Conservation (phyloP, 1,140 invertebrate species). For the Habropoda laboriosa region DNA sequence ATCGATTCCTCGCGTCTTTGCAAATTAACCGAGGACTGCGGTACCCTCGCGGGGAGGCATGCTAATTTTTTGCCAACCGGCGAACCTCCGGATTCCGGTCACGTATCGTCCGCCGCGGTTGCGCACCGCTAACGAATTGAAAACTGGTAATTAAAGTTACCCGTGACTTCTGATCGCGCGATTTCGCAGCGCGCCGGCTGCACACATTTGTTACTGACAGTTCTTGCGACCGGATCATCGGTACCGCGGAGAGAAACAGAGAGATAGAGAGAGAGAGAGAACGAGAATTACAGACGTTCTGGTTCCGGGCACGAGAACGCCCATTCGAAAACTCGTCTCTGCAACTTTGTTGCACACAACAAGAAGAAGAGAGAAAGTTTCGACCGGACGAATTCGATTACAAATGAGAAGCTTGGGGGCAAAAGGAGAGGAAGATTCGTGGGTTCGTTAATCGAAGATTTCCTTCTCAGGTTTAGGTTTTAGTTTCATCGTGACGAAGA, state of each 20-base stretch:
- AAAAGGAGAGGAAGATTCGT: background rate
- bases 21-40: conserved; percentile 59
- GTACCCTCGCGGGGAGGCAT: conserved; percentile 49
- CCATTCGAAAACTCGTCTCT: background rate
- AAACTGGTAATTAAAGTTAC: conserved; percentile 66
- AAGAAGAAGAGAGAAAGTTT: conserved; percentile 2
- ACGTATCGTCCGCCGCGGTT: conserved; percentile 54
- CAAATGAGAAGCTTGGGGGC: conserved; percentile 3
- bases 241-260: too few species aligned
- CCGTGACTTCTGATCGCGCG: conserved; percentile 57
- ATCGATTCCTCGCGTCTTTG: conserved; percentile 59
- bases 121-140: conserved; percentile 63
- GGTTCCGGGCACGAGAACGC: background rate
- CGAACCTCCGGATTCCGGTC: conserved; percentile 49
- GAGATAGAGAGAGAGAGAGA: too few species aligned
- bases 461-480: too few species aligned
- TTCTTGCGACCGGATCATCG: conserved; percentile 37
- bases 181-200: conserved; percentile 12
- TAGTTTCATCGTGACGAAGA: background rate
- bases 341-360: background rate
- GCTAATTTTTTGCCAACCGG: conserved; percentile 61
- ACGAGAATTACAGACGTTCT: conserved; percentile 7
- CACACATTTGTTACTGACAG: conserved; percentile 40
- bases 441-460: too few species aligned
- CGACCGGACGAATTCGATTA: conserved; percentile 17